Evolutionary conservation across 2,113 vertebrate species (phyloP), one percentile per base, ranked within the genome.

Genomic region (Aythya baeri): DNA sequence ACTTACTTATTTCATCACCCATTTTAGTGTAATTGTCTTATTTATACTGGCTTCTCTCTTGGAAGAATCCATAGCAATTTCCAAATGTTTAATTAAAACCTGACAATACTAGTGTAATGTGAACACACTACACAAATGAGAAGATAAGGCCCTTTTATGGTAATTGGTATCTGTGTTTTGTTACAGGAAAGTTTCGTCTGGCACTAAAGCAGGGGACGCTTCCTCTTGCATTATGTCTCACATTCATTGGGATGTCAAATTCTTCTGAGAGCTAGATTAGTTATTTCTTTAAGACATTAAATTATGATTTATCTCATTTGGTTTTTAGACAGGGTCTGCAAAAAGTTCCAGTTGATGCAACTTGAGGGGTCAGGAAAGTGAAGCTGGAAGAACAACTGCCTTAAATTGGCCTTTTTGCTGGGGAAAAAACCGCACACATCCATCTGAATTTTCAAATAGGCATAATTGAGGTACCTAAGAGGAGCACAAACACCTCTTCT

Each of bases 61-160:
- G 83, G 57, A 96, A 91, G 61, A 83, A 58, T 54, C 68, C 76
- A 86, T 2, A 93, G 79, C 65, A 75, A 83, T 97, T 94, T 88
- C 52, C 68, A 90, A 91, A 81, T 72, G 88, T 91, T 94, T 95
- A 95, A 93, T 93, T 95, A 95, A 96, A 96, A 71, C 72, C 68
- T 90, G 57, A 62, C 72, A 71, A 58, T 6, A 1, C n/a, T 46
- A 10, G 78, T 84, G 57, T 87, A 41, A 59, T 87, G 80, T 43
- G 34, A 91, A 76, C 0, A 0, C 13, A 71, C 82, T 34, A 82
- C 93, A 88, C 11, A 72, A 62, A 88, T 34, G 46, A 43, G 46
- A 46, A 91, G 90, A 89, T 95, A 94, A 90, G 26, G n/a, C 55
- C 20, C 76, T 88, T 88, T 49, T 44, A 65, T 68, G 86, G 23